A percentile compares a stretch with the other conserved stretches of the same genome.
These are phyloP conservation scores for Phocides pigmalion DNA, from an alignment of 1,140 invertebrate species.

Conservation along the genomic window DNA sequence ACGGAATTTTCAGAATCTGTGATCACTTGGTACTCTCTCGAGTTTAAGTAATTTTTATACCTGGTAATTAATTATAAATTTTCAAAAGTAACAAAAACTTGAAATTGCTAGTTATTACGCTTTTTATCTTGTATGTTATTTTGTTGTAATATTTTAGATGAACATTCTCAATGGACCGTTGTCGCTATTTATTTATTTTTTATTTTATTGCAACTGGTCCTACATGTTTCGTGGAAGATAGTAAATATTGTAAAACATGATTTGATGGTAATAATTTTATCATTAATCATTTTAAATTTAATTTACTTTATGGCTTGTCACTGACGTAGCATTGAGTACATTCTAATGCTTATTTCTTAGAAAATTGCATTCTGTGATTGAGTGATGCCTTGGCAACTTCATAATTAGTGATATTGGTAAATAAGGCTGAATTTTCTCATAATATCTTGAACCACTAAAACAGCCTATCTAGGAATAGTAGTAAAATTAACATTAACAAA, in stretches of 20 bases:
- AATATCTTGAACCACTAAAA: conserved; percentile 37
- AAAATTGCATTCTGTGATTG: conserved; percentile 72
- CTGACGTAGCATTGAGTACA: conserved; percentile 39
- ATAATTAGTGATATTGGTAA: conserved; percentile 58
- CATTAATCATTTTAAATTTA: conserved; percentile 6
- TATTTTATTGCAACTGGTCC: conserved; percentile 2
- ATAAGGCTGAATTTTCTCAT: conserved; percentile 52
- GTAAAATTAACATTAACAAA: conserved; percentile 24
- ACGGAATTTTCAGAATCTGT: conserved; percentile 80
- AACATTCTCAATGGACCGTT: conserved; percentile 42
- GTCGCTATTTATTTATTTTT: conserved; percentile 44
- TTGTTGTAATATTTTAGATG: conserved; percentile 57
- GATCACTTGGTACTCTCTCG: conserved; percentile 83
- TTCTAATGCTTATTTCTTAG: conserved; percentile 47
- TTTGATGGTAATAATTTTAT: not conserved
- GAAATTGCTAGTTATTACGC: conserved; percentile 65
- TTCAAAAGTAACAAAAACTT: conserved; percentile 59
- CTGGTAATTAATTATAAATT: conserved; percentile 64
- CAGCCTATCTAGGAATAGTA: conserved; percentile 38
- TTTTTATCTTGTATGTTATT: conserved; percentile 60
- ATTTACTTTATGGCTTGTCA: conserved; percentile 32
- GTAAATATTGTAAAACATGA: not conserved
- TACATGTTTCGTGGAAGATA: conserved; percentile 8
- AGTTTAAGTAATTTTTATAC: conserved; percentile 78
- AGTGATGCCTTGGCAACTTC: conserved; percentile 68